A percentile compares a stretch with the other conserved stretches of the same genome.
Conservation (phyloP, 2,888 invertebrate species). For the Imbricaverruca yamaguchii region DNA sequence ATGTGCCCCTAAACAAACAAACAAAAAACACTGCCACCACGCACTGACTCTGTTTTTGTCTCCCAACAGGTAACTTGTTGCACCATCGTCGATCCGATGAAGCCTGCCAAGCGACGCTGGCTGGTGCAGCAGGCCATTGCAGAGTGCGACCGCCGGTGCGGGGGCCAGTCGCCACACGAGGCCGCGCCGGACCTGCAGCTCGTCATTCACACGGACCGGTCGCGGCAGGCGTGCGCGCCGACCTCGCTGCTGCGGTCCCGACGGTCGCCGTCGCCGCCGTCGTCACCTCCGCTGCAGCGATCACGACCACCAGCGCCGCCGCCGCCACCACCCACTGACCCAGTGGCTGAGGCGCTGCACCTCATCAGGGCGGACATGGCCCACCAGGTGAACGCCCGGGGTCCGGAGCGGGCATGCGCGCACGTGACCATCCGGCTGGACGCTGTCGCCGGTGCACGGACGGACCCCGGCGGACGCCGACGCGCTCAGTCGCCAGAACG, state of each 20-base stretch:
- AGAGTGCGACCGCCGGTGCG: too few species aligned
- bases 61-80: too few species aligned
- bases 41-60: too few species aligned
- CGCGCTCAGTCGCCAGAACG: background rate
- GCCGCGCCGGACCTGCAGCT: background rate
- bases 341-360: background rate
- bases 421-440: background rate
- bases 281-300: background rate
- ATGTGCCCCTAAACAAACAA: too few species aligned
- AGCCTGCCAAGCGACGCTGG: too few species aligned
- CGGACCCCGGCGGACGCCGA: background rate
- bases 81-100: too few species aligned
- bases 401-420: background rate
- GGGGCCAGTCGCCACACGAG: too few species aligned
- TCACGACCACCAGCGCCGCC: background rate
- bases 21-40: too few species aligned
- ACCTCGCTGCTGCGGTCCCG: background rate
- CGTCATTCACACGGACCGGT: background rate
- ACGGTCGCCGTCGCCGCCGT: too few species aligned
- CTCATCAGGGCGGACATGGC: background rate
- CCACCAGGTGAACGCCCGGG: background rate
- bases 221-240: background rate
- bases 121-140: too few species aligned
- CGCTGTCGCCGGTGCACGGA: too few species aligned
- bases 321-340: background rate